These are phyloP conservation scores for Poicephalus meyeri DNA, from an alignment of 2,113 vertebrate genomes.

Conservation along the genomic window DNA sequence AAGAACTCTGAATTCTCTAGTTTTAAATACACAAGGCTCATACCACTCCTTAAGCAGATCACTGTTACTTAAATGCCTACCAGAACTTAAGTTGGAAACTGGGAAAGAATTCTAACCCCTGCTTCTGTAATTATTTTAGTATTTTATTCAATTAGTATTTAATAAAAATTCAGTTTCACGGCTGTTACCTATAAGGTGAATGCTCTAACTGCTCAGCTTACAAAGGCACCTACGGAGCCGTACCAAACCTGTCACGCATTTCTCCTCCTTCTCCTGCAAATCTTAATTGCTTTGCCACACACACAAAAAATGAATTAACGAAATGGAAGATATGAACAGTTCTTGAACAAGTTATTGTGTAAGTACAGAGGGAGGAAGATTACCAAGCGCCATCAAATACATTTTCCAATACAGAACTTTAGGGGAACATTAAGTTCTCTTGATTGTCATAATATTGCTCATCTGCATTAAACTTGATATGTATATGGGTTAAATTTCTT, in stretches of 20 bases:
- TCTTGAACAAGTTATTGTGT: neutral
- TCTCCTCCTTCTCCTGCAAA: neutral
- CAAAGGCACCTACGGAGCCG: neutral
- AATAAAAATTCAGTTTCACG: neutral
- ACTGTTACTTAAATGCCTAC: neutral
- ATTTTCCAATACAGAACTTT: neutral
- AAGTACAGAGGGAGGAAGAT: neutral
- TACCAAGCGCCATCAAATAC: neutral
- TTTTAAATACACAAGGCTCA: neutral
- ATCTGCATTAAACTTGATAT: neutral
- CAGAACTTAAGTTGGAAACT: neutral
- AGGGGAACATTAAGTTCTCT: neutral
- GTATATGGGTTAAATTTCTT: neutral
- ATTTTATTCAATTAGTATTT: neutral
- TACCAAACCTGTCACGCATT: accelerated
- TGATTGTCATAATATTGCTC: neutral
- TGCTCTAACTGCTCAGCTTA: neutral
- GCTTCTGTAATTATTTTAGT: neutral
- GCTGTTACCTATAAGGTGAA: neutral
- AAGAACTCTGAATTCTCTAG: neutral
- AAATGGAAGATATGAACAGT: neutral
- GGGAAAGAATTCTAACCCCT: neutral
- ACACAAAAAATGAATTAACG: neutral
- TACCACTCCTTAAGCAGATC: neutral
- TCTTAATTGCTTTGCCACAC: neutral